Evolutionary conservation across 2,888 invertebrate species (phyloP), one percentile per base, ranked within the genome.

Genomic region (Cactoblastis cactorum): DNA sequence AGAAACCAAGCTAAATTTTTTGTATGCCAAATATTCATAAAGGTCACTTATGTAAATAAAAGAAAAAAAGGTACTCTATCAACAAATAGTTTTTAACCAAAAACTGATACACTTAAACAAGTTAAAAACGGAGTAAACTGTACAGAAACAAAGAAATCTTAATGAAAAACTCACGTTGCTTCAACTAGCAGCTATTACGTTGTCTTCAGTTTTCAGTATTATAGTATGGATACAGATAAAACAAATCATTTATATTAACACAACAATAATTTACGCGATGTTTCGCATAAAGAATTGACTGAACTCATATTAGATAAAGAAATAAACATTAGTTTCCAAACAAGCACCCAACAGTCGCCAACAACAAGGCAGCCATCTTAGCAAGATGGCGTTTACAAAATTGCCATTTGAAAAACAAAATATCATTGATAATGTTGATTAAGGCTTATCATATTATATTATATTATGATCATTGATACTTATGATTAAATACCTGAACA

Each of bases 281-380:
- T 61, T 63, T 65, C 60, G 69, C 67, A 70, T 65, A 65, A 62
- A 63, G 55, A 65, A 65, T 58, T 58, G 71, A 64, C 63, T 58
- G 59, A 79, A 77, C 73, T 69, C 80, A 81, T 82, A 78, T 63
- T 77, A 75, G 69, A 55, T 53, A 77, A 74, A 71, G 78, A 81
- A 84, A 85, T 77, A 83, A 85, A 84, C 77, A 83, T 69, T 83
- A 80, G 78, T 76, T 76, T 63, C 71, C 69, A 84, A 83, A 87
- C 86, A 85, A 86, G 84, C 81, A 79, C 81, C 77, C 80, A 80
- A 80, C 83, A 85, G 76, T 86, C 82, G 75, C 86, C 80, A 89
- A 84, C 85, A 88, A 89, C 88, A 90, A 82, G 84, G 81, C 80
- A 83, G 87, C 88, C 88, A 89, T 89, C 72, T 84, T 70, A 63